Percentiles rank a stretch among this genome's conserved stretches.
Evolutionary conservation across 1,140 invertebrate species (phyloP).

Genomic region (Conus ventricosus): DNA sequence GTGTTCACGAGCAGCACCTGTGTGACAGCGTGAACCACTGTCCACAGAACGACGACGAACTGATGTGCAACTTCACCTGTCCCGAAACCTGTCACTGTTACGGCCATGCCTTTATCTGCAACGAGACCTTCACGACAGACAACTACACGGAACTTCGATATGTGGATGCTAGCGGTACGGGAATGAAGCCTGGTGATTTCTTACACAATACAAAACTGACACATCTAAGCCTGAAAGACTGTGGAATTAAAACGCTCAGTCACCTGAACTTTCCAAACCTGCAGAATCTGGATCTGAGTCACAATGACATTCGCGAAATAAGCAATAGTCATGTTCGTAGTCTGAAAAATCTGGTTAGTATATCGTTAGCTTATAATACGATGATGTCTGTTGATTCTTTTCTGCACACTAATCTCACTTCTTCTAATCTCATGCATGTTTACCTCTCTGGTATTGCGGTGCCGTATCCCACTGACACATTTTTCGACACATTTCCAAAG

Average conservation of each 20-base stretch:
- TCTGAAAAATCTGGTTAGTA: neutral
- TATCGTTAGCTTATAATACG: neutral
- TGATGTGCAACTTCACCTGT: conserved; percentile 38
- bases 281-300: conserved; percentile 30
- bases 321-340: neutral
- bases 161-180: conserved; percentile 1
- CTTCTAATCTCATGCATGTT: neutral
- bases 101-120: conserved; percentile 33
- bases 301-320: neutral
- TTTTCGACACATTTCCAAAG: conserved; percentile 2
- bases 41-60: conserved; percentile 40
- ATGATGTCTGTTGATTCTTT: neutral
- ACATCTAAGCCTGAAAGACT: conserved; percentile 24
- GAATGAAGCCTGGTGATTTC: neutral
- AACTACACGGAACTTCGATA: neutral
- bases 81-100: conserved; percentile 31
- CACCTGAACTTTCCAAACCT: conserved; percentile 32
- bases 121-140: neutral
- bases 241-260: neutral
- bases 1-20: conserved; percentile 30
- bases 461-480: neutral
- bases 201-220: conserved; percentile 13
- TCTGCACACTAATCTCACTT: neutral
- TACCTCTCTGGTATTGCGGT: neutral
- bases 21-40: conserved; percentile 39